These are phyloP conservation scores for Zaprionus africanus DNA, from an alignment of 1,140 invertebrate genomes.

Conservation along the genomic window DNA sequence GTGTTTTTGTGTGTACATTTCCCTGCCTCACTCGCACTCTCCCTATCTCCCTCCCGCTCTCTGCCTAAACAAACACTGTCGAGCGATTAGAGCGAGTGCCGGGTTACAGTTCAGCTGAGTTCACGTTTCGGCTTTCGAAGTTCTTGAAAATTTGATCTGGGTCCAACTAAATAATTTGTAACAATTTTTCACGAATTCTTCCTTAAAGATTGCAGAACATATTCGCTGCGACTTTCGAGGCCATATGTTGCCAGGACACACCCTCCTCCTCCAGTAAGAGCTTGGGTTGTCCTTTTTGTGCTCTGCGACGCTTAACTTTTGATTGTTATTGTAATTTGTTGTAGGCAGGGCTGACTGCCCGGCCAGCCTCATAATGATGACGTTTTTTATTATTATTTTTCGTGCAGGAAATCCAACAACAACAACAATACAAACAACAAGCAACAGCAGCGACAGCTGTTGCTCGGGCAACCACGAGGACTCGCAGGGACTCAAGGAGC, in stretches of 20 bases:
- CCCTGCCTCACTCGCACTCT: neutral
- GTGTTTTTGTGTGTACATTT: slow-evolving; percentile 26
- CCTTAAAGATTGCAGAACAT: slow-evolving; percentile 53
- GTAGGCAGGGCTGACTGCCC: slow-evolving; percentile 24
- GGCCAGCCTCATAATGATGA: slow-evolving; percentile 64
- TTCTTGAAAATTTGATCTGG: slow-evolving; percentile 39
- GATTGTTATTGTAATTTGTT: slow-evolving; percentile 82
- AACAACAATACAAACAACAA: slow-evolving; percentile 8
- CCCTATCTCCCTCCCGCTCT: neutral
- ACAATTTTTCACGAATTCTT: slow-evolving; percentile 50
- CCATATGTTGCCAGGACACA: slow-evolving; percentile 64
- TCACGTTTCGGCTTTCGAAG: slow-evolving; percentile 26
- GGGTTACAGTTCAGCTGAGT: slow-evolving; percentile 51
- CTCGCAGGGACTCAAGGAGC: slow-evolving; percentile 48
- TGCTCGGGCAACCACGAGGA: slow-evolving; percentile 61
- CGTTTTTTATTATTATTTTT: slow-evolving; percentile 49
- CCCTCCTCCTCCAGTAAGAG: slow-evolving; percentile 41
- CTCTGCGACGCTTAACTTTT: slow-evolving; percentile 78
- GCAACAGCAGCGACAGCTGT: slow-evolving; percentile 66
- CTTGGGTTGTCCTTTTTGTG: slow-evolving; percentile 73
- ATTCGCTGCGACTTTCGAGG: slow-evolving; percentile 37
- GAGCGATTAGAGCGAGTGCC: slow-evolving; percentile 62
- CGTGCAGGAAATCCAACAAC: slow-evolving; percentile 22
- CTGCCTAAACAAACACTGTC: slow-evolving; percentile 71
- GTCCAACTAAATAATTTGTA: slow-evolving; percentile 46